Conservation (phyloP, 2,113 vertebrate genomes). For the Phalacrocorax pelagicus region DNA sequence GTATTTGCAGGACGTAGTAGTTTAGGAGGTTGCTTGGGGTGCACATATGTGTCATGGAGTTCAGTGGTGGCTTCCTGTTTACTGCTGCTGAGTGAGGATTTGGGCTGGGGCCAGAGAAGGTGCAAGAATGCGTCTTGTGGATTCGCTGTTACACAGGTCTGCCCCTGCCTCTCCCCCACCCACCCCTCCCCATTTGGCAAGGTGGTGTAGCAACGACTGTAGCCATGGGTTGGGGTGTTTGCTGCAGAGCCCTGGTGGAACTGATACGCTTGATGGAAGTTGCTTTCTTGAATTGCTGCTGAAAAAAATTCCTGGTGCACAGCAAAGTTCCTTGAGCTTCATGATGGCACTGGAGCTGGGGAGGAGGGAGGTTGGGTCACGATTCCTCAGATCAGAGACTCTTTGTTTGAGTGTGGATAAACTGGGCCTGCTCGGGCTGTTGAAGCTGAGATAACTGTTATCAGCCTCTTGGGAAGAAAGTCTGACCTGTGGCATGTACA, state of each 20-base stretch:
- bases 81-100: background rate
- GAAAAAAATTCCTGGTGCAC: fast-evolving
- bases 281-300: background rate
- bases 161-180: background rate
- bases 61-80: constrained; percentile 32
- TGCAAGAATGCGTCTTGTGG: background rate
- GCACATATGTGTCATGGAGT: background rate
- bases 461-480: background rate
- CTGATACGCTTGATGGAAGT: background rate
- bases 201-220: background rate
- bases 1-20: background rate
- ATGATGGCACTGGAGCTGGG: background rate
- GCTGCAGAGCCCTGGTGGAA: background rate
- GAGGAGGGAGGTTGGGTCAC: background rate
- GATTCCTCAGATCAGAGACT: background rate
- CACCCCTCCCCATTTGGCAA: too few species aligned
- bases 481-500: background rate
- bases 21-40: background rate
- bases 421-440: background rate
- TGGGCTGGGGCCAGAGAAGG: background rate
- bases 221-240: background rate
- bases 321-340: background rate
- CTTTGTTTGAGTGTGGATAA: background rate
- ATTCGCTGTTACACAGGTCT: background rate
- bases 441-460: background rate